Conservation (phyloP, 2,888 invertebrate genomes). For the Cabera pusaria region DNA sequence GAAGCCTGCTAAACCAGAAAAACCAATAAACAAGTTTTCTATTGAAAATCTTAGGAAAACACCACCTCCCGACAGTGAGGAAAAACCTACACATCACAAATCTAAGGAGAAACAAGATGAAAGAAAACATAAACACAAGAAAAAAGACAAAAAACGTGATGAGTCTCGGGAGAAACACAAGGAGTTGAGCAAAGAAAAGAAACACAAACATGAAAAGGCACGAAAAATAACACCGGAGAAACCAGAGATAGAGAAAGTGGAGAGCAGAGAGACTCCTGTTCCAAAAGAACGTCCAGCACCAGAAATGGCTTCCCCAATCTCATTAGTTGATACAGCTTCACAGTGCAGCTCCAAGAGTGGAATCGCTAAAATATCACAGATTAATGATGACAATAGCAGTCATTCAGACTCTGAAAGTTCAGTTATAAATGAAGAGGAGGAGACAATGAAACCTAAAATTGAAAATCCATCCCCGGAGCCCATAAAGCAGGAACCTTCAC, state of each 20-base stretch:
- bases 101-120: conserved; percentile 80
- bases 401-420: conserved; percentile 77
- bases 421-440: conserved; percentile 68
- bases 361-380: conserved; percentile 58
- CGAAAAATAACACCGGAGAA: conserved; percentile 74
- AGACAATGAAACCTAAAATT: conserved; percentile 55
- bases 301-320: conserved; percentile 74
- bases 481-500: conserved; percentile 52
- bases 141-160: conserved; percentile 86
- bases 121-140: conserved; percentile 85
- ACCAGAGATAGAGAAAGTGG: conserved; percentile 75
- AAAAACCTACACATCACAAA: conserved; percentile 62
- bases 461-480: conserved; percentile 64
- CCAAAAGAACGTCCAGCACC: conserved; percentile 63
- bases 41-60: conserved; percentile 76
- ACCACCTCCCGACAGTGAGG: conserved; percentile 65
- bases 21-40: conserved; percentile 71
- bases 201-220: conserved; percentile 81
- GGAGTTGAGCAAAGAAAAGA: conserved; percentile 78
- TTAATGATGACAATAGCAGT: conserved; percentile 66
- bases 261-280: conserved; percentile 67
- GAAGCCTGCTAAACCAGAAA: conserved; percentile 65
- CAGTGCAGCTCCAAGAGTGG: conserved; percentile 79
- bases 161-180: conserved; percentile 85
- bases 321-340: conserved; percentile 71